Percentiles rank a stretch among this genome's conserved stretches.
These are phyloP conservation scores for Calypte anna DNA, from an alignment of 2,113 vertebrate genomes.

Conservation along the genomic window DNA sequence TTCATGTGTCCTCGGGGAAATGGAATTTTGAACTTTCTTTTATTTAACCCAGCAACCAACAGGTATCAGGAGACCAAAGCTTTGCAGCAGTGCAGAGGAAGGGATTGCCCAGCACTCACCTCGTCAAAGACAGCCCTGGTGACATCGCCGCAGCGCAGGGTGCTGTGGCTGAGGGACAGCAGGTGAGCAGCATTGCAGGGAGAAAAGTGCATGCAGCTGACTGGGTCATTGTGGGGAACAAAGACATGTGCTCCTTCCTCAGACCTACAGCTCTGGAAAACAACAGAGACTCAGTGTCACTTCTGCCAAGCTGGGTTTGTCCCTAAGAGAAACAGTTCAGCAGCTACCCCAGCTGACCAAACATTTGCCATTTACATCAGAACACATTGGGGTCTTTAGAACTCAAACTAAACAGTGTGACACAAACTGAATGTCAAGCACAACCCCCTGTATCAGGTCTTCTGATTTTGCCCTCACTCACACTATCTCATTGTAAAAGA, in stretches of 20 bases:
- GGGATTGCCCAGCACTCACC: slow-evolving; percentile 70
- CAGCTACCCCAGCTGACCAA: not conserved
- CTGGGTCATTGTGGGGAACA: slow-evolving; percentile 71
- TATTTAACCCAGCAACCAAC: not conserved
- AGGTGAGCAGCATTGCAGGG: slow-evolving; percentile 78
- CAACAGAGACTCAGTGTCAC: not conserved
- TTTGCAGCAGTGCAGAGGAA: accelerated
- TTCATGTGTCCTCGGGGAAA: not conserved
- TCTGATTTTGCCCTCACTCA: not conserved
- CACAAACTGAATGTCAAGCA: not conserved
- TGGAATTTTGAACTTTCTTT: not conserved
- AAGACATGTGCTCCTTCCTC: slow-evolving; percentile 78
- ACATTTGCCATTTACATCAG: not conserved
- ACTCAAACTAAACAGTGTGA: not conserved
- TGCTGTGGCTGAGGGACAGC: slow-evolving; percentile 84
- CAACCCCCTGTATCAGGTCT: not conserved
- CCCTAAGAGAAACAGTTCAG: not conserved
- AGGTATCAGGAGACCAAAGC: accelerated
- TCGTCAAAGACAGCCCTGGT: slow-evolving; percentile 85
- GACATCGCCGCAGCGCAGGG: slow-evolving; percentile 84
- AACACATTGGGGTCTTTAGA: not conserved
- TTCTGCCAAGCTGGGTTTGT: not conserved
- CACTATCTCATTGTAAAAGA: not conserved
- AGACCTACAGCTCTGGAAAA: slow-evolving; percentile 61
- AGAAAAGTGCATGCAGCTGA: slow-evolving; percentile 85